phyloP scores from a whole-genome alignment of 2,797 vertebrate genomes.

The Spinus pinus region DNA sequence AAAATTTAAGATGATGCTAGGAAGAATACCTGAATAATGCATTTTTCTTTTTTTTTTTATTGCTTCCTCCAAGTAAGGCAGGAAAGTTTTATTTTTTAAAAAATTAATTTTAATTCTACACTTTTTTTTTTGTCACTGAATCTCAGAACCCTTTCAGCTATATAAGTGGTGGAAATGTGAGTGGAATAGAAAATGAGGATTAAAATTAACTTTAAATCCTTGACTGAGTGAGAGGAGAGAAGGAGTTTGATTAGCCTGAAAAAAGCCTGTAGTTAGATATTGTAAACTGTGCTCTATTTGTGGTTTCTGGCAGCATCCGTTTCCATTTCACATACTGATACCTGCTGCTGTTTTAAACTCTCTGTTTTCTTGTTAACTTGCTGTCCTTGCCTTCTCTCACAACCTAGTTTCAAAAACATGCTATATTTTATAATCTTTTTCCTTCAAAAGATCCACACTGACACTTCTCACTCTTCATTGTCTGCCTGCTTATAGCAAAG shows the following conservation, averaged over 20 bases:
- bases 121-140: background rate
- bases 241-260: background rate
- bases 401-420: background rate
- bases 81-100: background rate
- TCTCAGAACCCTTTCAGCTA: background rate
- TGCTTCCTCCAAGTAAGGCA: background rate
- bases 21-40: background rate
- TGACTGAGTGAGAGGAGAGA: background rate
- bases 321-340: background rate
- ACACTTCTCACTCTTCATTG: background rate
- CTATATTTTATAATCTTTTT: background rate
- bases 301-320: background rate
- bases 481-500: background rate
- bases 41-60: background rate
- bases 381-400: background rate
- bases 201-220: background rate
- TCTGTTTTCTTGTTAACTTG: background rate
- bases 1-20: background rate
- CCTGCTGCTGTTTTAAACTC: background rate
- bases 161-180: background rate
- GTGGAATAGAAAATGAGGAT: background rate
- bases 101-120: background rate
- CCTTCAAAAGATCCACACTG: background rate
- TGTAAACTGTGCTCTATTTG: background rate
- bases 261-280: background rate